Evolutionary conservation across 30 jellyfish, hydroid and myxozoan genomes (phyloP), one percentile per base, ranked within the genome.

Genomic region (Pseudorhiza aurosa): DNA sequence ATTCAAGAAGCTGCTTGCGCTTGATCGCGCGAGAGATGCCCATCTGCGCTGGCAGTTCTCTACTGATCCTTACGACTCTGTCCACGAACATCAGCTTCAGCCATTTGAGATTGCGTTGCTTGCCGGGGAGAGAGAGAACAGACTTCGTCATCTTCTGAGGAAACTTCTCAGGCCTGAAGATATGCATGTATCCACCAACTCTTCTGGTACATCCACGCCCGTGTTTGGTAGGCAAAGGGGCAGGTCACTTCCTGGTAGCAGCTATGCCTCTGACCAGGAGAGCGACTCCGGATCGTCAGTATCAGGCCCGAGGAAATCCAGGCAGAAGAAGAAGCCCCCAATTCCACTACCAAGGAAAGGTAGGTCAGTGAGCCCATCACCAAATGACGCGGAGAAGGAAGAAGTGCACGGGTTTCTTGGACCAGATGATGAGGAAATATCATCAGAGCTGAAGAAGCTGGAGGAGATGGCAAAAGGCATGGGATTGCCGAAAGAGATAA

Each of bases 1-100:
- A 43, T 92, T 92, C 87, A 85, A 83, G 76, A 92, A 92, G 81
- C 75, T 85, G 78, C 82, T 92, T 24, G 93, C 98, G 1, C 81
- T 92, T 17, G 98, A 92, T n/a, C 82, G 95, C 8, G 93, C 98
- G 3, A 85, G 98, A 1, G 97, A 92, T 51, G 98, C 98, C 7
- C 93, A 96, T 36, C 81, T 92, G 28, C 87, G 98, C 25, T 92
- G 98, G 98, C 98, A 92, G 72, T 92, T 92, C 58, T 92, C 98
- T 6, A 70, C 96, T 3, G 98, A 92, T 65, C 96, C 96, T 28
- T 92, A 86, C 56, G 98, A 92, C 58, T 92, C 98, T 4, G 96
- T 92, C 1, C 98, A 92, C 46, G 98, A 92, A 72, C 96, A 92
- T 70, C 98, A 92, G 76, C 68, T 68, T 6, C 85, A 77, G 76